Evolutionary conservation across 2,113 vertebrate species (phyloP).

Genomic region (Regulus satrapa): DNA sequence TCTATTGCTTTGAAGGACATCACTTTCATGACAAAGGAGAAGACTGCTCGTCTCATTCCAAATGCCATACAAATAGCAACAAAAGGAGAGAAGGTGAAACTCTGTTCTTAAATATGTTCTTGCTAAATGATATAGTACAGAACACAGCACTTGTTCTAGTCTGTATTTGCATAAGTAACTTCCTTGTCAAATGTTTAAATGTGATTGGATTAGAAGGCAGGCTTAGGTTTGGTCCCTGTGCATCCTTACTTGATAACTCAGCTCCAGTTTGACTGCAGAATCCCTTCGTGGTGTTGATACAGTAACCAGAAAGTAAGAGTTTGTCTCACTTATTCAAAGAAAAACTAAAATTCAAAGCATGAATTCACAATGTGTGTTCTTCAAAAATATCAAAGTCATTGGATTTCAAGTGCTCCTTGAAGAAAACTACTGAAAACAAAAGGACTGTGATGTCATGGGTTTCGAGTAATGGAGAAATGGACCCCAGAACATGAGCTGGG

Average conservation of each 20-base stretch:
- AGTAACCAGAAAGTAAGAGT: not conserved
- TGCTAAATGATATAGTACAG: not conserved
- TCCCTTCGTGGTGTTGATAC: not conserved
- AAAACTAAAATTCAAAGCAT: not conserved
- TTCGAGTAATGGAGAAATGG: not conserved
- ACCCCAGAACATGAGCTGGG: not conserved
- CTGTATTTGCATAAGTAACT: not conserved
- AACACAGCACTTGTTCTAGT: not conserved
- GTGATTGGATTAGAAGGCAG: not conserved
- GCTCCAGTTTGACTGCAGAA: not conserved
- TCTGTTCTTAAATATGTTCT: not conserved
- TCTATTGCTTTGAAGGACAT: conserved; percentile 83
- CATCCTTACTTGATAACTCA: not conserved
- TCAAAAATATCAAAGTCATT: not conserved
- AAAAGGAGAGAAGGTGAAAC: conserved; percentile 82
- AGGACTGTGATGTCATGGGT: not conserved
- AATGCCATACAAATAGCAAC: conserved; percentile 91
- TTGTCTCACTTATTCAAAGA: not conserved
- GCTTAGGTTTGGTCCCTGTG: not conserved
- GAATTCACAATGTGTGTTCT: not conserved
- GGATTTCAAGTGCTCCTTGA: not conserved
- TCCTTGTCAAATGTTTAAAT: not conserved
- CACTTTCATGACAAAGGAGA: conserved; percentile 85
- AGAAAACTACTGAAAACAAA: not conserved
- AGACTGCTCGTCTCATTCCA: conserved; percentile 89